Conservation (phyloP, 2,113 vertebrate genomes). For the Ophiodon elongatus region DNA sequence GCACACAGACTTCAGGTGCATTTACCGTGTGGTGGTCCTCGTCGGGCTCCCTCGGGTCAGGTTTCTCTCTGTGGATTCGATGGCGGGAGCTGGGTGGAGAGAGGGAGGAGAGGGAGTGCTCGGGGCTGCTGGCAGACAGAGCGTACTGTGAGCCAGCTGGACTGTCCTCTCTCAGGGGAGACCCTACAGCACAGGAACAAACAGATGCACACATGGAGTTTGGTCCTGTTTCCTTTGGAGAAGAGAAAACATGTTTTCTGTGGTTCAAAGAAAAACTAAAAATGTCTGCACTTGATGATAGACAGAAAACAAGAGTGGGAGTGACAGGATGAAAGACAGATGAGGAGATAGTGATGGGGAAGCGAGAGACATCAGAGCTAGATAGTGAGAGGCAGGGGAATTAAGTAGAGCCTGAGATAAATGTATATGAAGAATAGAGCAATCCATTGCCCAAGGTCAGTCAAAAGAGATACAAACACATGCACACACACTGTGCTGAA, state of each 20-base stretch:
- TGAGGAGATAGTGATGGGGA: slow-evolving; percentile 33
- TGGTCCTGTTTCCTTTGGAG: not conserved
- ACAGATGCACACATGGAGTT: slow-evolving; percentile 19
- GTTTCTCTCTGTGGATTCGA: slow-evolving; percentile 77
- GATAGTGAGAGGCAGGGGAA: slow-evolving; percentile 46
- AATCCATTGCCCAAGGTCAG: slow-evolving; percentile 60
- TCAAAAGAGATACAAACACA: slow-evolving; percentile 35
- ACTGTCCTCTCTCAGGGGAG: slow-evolving; percentile 81
- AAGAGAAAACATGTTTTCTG: slow-evolving; percentile 16
- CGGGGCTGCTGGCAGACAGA: slow-evolving; percentile 82
- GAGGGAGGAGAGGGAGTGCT: slow-evolving; percentile 81
- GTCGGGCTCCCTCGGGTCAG: slow-evolving; percentile 78
- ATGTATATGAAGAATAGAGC: slow-evolving; percentile 64
- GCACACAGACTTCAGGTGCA: not conserved
- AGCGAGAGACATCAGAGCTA: slow-evolving; percentile 16
- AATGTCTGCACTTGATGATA: slow-evolving; percentile 9
- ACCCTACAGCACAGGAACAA: slow-evolving; percentile 65
- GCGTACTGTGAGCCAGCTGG: slow-evolving; percentile 78
- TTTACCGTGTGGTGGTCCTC: slow-evolving; percentile 81
- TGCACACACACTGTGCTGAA: slow-evolving; percentile 28
- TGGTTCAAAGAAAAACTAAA: slow-evolving; percentile 1
- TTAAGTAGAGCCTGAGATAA: slow-evolving; percentile 46
- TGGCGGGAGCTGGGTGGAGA: slow-evolving; percentile 80
- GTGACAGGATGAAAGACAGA: slow-evolving; percentile 66
- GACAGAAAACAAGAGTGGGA: slow-evolving; percentile 44